Percentiles rank a stretch among this genome's conserved stretches.
phyloP scores from a whole-genome alignment of 2,888 invertebrate genomes.

The Blastobasis adustella region DNA sequence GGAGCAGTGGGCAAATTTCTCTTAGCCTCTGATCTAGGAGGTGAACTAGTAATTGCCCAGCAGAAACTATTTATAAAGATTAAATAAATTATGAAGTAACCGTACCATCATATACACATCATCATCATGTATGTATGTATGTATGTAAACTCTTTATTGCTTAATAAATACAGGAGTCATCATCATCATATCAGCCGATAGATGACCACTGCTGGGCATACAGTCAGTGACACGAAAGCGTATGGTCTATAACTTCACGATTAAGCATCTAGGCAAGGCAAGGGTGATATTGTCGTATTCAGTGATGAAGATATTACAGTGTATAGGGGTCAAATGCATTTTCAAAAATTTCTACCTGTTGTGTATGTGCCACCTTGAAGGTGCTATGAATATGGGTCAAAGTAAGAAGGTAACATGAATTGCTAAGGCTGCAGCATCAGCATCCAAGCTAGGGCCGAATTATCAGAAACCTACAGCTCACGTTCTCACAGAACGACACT shows the following conservation, averaged over 20 bases:
- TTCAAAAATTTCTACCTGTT: not conserved
- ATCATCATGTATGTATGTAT: too few species aligned
- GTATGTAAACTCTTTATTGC: too few species aligned
- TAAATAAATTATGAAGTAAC: too few species aligned
- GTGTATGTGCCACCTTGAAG: not conserved
- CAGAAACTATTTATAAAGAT: too few species aligned
- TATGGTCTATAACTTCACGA: not conserved
- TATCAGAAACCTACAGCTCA: slow-evolving; percentile 1
- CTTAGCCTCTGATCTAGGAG: too few species aligned
- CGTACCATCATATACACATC: too few species aligned
- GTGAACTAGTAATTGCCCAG: too few species aligned
- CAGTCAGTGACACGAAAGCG: not conserved
- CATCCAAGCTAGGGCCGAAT: not conserved
- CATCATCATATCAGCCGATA: too few species aligned
- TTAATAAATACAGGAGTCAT: too few species aligned
- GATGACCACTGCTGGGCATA: too few species aligned
- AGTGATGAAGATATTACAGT: not conserved
- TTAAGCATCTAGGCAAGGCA: not conserved
- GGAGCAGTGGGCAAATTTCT: too few species aligned
- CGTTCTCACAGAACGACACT: slow-evolving; percentile 1
- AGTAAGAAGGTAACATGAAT: not conserved
- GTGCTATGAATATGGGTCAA: not conserved
- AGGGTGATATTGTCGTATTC: not conserved
- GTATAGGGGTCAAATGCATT: not conserved
- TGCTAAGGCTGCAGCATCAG: not conserved